Conservation (phyloP, 2,797 vertebrate genomes). For the Monodelphis domestica region DNA sequence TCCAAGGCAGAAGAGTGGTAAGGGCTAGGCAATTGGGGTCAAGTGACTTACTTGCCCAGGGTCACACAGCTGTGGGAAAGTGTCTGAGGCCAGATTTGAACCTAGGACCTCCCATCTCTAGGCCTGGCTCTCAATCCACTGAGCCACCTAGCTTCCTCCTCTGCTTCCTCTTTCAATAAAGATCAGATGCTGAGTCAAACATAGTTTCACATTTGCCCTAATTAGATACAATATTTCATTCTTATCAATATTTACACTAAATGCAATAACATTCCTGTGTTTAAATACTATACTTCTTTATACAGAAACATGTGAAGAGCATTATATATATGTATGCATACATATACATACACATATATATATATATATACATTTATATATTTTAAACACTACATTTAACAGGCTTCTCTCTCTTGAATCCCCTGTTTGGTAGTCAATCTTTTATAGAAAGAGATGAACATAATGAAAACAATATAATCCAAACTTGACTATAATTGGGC, state of each 20-base stretch:
- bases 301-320: conserved; percentile 12
- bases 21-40: too few species aligned
- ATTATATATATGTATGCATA: too few species aligned
- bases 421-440: neutral
- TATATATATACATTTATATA: too few species aligned
- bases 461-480: neutral
- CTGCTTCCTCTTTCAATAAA: neutral
- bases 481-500: neutral
- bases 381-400: conserved; percentile 54
- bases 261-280: conserved; percentile 13
- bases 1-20: too few species aligned
- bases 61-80: too few species aligned
- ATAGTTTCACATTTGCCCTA: neutral
- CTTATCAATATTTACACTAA: conserved; percentile 31
- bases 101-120: too few species aligned
- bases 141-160: too few species aligned
- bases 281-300: conserved; percentile 17
- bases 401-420: neutral
- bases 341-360: too few species aligned
- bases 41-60: too few species aligned
- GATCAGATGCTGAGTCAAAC: neutral
- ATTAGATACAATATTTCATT: neutral
- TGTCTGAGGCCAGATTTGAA: too few species aligned
- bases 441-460: conserved; percentile 32
- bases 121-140: too few species aligned